Conservation (phyloP, 2,797 vertebrate species). For the Leuciscus waleckii region DNA sequence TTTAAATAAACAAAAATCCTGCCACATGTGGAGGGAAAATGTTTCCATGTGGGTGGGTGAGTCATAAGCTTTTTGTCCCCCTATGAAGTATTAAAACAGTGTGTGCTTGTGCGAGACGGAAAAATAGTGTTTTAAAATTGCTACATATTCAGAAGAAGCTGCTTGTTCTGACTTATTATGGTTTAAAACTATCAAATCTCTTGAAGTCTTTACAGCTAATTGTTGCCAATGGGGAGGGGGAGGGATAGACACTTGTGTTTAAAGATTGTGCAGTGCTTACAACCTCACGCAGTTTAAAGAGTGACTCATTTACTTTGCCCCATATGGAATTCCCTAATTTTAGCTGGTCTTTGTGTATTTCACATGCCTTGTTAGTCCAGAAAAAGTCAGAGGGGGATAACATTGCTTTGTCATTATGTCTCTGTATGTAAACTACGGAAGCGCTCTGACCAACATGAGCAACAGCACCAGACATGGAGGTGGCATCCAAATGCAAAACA, state of each 20-base stretch:
- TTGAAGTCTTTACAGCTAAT: slow-evolving; percentile 11
- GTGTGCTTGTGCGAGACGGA: slow-evolving; percentile 28
- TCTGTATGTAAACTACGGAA: slow-evolving; percentile 47
- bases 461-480: slow-evolving; percentile 14
- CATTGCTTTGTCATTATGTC: slow-evolving; percentile 64
- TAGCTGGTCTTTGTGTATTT: slow-evolving; percentile 12
- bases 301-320: slow-evolving; percentile 22
- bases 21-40: slow-evolving; percentile 66
- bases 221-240: slow-evolving; percentile 12
- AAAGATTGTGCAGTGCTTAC: neutral
- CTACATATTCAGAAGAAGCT: slow-evolving; percentile 26
- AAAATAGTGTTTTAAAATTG: slow-evolving; percentile 17
- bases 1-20: slow-evolving; percentile 46
- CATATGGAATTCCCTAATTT: neutral
- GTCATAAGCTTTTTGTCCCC: slow-evolving; percentile 64
- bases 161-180: slow-evolving; percentile 13
- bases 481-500: slow-evolving; percentile 21
- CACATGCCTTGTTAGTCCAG: slow-evolving; percentile 4
- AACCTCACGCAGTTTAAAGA: neutral
- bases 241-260: neutral
- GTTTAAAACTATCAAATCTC: slow-evolving; percentile 20
- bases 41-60: slow-evolving; percentile 79
- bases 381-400: slow-evolving; percentile 17
- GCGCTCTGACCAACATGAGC: slow-evolving; percentile 24
- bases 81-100: slow-evolving; percentile 53